Percentiles rank a stretch among this genome's conserved stretches.
Conservation (phyloP, 2,113 vertebrate genomes). For the Microtus oregoni region DNA sequence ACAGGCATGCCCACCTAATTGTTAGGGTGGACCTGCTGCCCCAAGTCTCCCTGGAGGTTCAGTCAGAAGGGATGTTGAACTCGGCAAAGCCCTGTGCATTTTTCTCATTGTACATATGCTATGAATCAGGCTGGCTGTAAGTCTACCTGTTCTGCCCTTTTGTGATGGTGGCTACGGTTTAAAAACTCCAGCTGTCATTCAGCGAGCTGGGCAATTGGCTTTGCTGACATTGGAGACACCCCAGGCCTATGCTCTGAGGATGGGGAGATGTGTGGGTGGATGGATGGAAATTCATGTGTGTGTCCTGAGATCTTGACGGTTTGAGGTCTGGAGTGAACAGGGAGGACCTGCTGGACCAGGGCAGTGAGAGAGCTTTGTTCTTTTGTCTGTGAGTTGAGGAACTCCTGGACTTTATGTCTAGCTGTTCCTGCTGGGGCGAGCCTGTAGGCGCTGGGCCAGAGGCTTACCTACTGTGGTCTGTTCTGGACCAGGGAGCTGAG, state of each 20-base stretch:
- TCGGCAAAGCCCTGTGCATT: no score
- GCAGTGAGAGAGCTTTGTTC: not conserved
- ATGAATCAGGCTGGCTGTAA: no score
- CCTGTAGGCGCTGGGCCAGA: not conserved
- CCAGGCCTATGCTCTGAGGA: rapidly evolving
- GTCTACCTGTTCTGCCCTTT: not conserved
- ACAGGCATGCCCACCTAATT: not conserved
- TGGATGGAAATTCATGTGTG: not conserved
- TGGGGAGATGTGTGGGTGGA: not conserved
- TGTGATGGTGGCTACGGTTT: rapidly evolving
- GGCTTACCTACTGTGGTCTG: not conserved
- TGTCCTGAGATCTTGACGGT: not conserved
- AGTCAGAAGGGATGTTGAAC: not conserved
- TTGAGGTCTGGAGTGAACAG: not conserved
- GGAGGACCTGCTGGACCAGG: not conserved
- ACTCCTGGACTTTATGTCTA: not conserved
- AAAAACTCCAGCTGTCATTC: slow-evolving; percentile 9
- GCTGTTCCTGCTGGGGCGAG: not conserved
- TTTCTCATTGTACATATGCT: not conserved
- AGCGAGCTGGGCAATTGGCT: not conserved
- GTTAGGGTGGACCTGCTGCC: not conserved
- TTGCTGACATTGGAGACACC: not conserved
- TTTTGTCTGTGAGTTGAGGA: not conserved
- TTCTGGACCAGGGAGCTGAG: not conserved
- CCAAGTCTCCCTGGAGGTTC: not conserved